These are phyloP conservation scores for Salminus brasiliensis DNA, from an alignment of 2,113 vertebrate species.

Conservation along the genomic window DNA sequence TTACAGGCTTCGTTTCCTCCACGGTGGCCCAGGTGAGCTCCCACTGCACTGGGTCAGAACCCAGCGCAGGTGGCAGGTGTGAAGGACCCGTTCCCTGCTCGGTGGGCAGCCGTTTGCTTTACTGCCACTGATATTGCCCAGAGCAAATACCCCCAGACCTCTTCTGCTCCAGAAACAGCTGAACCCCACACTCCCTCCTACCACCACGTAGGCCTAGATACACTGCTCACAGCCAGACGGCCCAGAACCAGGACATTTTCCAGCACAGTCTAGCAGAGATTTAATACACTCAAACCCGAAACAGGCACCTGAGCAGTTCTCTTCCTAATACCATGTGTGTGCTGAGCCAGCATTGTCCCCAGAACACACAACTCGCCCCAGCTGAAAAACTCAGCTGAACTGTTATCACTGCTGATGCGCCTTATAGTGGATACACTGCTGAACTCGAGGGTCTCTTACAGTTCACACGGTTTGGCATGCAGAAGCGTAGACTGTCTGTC, in stretches of 20 bases:
- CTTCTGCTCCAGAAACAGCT: not conserved
- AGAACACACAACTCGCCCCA: too few species aligned
- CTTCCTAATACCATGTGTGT: not conserved
- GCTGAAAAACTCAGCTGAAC: not conserved
- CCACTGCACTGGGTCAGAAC: not conserved
- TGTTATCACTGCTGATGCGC: not conserved
- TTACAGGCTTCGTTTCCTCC: not conserved
- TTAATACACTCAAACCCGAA: not conserved
- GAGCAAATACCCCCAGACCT: not conserved
- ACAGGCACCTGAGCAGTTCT: not conserved
- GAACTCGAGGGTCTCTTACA: too few species aligned
- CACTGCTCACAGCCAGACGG: not conserved
- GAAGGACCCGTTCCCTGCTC: not conserved
- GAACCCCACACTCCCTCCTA: not conserved
- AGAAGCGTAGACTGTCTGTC: too few species aligned
- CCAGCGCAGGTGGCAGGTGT: not conserved
- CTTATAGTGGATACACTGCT: not conserved
- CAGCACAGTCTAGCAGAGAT: too few species aligned
- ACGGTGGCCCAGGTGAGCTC: not conserved
- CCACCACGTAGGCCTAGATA: not conserved
- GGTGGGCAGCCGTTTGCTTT: not conserved
- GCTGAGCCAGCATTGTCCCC: not conserved
- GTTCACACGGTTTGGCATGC: too few species aligned
- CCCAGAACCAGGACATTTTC: not conserved
- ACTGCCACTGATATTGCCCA: not conserved